Evolutionary conservation across 1,140 invertebrate genomes (phyloP), one percentile per base, ranked within the genome.

Genomic region (Parasteatoda tepidariorum): DNA sequence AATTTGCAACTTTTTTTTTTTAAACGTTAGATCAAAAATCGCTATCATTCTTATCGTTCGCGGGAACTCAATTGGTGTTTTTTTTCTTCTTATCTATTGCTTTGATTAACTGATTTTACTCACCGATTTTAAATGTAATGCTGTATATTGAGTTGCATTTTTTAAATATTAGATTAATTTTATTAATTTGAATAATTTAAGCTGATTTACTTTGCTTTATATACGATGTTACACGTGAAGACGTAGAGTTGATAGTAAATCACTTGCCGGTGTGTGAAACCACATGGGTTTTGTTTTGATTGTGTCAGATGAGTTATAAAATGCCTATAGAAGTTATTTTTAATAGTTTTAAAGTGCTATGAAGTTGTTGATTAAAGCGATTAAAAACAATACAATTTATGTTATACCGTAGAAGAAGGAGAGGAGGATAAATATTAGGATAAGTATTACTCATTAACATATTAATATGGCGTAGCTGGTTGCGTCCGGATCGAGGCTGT

Each of bases 401-500:
- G 73, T 84, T 76, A 31, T 61, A 70, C 54, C 31, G 54, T 68
- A 76, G 73, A 76, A 70, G 73, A 76, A 76, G 83, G 73, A 76
- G 62, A 48, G 62, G n/a, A 68, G 83, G 83, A 78, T 84, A 76
- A 57, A 76, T 84, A 84, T 84, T 76, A 76, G 73, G 83, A 84
- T 84, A 84, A 84, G 83, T 84, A 84, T 82, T 84, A 84, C 83
- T 84, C 73, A 84, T 84, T 84, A 84, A 78, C 83, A 84, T 84
- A 84, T 78, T 84, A 84, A 84, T 76, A 78, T 84, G 71, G 83
- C 83, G 83, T 78, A 74, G 71, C 73, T 75, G 73, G 71, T 76
- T 78, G 71, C 71, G 70, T 74, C 83, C 83, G 71, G 83, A 84
- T 68, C 73, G 83, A 84, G 83, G 83, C 83, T 84, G 55, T 30